A percentile compares a stretch with the other conserved stretches of the same genome.
Conservation (phyloP, 2,113 vertebrate species). For the Andinoacara biseriatus region DNA sequence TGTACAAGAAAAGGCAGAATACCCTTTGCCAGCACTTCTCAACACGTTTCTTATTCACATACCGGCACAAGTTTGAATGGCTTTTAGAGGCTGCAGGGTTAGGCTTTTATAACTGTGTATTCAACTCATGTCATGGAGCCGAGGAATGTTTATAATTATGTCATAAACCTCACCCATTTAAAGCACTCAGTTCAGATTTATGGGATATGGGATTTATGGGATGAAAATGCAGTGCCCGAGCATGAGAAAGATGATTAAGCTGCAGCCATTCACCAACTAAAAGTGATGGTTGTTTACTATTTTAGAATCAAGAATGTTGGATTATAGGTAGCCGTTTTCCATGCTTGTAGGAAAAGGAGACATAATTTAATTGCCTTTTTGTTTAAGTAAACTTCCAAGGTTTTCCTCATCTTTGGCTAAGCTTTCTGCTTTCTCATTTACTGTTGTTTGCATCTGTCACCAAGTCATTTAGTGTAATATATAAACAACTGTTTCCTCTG, state of each 20-base stretch:
- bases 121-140: conserved; percentile 45
- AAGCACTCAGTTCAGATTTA: conserved; percentile 52
- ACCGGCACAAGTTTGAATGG: conserved; percentile 39
- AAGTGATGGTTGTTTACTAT: conserved; percentile 28
- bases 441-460: conserved; percentile 20
- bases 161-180: conserved; percentile 65
- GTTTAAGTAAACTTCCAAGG: conserved; percentile 32
- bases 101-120: conserved; percentile 37
- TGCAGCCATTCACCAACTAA: not conserved
- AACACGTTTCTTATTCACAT: conserved; percentile 34
- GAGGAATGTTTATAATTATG: conserved; percentile 64
- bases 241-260: conserved; percentile 40
- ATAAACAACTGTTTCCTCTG: conserved; percentile 53
- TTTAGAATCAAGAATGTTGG: conserved; percentile 20
- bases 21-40: conserved; percentile 13
- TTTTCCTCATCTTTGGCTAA: conserved; percentile 11
- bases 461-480: conserved; percentile 30
- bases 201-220: conserved; percentile 42
- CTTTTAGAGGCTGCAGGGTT: conserved; percentile 37
- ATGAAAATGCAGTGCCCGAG: conserved; percentile 23
- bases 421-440: not conserved
- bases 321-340: conserved; percentile 1
- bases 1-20: conserved; percentile 25
- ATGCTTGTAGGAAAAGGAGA: conserved; percentile 14
- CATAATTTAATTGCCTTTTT: conserved; percentile 10